phyloP scores from a whole-genome alignment of 1,140 invertebrate genomes.

The Lucilia cuprina region DNA sequence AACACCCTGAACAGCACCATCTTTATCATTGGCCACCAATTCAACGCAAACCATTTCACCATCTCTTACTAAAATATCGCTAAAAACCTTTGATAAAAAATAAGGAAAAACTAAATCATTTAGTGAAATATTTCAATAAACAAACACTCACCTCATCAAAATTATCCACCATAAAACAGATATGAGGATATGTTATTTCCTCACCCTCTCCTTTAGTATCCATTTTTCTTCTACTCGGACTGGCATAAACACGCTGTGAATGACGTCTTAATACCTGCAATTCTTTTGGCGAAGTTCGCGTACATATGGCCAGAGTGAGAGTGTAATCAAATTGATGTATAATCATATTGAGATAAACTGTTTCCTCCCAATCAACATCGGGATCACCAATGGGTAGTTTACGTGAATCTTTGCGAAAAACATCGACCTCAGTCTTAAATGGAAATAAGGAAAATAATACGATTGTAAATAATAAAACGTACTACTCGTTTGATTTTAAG shows the following conservation, averaged over 20 bases:
- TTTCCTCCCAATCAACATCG: conserved; percentile 98
- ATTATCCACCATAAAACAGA: conserved; percentile 99
- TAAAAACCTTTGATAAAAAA: conserved; percentile 77
- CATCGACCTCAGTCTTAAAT: conserved; percentile 86
- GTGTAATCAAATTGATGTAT: conserved; percentile 99
- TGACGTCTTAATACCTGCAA: conserved; percentile 92
- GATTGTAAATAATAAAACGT: no score
- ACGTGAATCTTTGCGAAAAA: conserved; percentile 95
- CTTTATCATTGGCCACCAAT: conserved; percentile 87
- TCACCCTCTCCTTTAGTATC: conserved; percentile 97
- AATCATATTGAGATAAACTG: conserved; percentile 97
- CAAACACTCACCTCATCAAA: conserved; percentile 87
- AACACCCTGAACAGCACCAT: conserved; percentile 84
- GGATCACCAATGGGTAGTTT: conserved; percentile 94
- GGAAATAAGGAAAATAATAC: no score
- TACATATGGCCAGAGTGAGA: conserved; percentile 96
- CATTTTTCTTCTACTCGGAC: conserved; percentile 94
- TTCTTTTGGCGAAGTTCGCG: conserved; percentile 94
- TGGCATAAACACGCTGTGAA: conserved; percentile 94
- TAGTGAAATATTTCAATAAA: neutral
- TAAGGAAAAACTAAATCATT: neutral
- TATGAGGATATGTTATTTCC: conserved; percentile 98
- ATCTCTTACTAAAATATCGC: conserved; percentile 93
- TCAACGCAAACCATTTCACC: conserved; percentile 99
- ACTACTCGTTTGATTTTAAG: no score